phyloP scores from a whole-genome alignment of 2,113 vertebrate species.

The Scopus umbretta region DNA sequence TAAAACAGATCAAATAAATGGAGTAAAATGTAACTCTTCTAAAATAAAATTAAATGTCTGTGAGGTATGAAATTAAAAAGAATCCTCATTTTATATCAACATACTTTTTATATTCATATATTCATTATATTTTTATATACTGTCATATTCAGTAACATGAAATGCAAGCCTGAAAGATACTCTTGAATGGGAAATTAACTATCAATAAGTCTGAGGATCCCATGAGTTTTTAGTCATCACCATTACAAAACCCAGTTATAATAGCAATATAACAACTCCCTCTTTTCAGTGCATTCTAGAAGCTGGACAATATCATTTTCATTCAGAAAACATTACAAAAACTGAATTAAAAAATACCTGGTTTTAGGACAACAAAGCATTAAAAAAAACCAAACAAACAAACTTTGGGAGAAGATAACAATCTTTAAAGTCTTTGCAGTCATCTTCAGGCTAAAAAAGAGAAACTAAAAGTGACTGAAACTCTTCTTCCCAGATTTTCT shows the following conservation, averaged over 20 bases:
- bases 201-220: neutral
- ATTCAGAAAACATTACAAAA: neutral
- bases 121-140: too few species aligned
- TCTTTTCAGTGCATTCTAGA: neutral
- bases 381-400: neutral
- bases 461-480: neutral
- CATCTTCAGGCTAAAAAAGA: neutral
- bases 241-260: neutral
- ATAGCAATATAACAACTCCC: neutral
- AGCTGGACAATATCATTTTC: neutral
- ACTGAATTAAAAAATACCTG: neutral
- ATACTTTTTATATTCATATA: too few species aligned
- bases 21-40: neutral
- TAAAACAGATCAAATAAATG: neutral
- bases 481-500: neutral
- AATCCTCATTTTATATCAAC: neutral
- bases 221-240: neutral
- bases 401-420: neutral
- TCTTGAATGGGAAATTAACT: neutral
- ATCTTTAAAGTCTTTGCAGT: neutral
- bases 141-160: neutral
- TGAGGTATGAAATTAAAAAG: neutral
- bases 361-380: neutral
- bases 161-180: neutral
- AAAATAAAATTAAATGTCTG: neutral